These are phyloP conservation scores for Sebastes hubbsi DNA, from an alignment of 2,797 vertebrate species.

Conservation along the genomic window DNA sequence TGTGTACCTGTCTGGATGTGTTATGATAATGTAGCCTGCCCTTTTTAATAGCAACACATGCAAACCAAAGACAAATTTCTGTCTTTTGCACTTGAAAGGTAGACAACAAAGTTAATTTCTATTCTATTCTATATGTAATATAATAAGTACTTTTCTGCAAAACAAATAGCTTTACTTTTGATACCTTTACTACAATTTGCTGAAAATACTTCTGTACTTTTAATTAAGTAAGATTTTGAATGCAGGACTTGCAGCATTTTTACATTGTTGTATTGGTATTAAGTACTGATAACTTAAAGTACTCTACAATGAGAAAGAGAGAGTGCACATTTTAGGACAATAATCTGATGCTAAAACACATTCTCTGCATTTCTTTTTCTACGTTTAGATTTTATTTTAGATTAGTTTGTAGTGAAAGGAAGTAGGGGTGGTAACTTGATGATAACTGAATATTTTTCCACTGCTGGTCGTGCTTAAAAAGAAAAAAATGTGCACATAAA, in stretches of 20 bases:
- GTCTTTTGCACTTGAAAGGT: too few species aligned
- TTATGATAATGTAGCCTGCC: too few species aligned
- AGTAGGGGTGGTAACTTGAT: background rate
- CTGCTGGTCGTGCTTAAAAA: background rate
- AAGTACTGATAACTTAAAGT: background rate
- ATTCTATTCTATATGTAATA: too few species aligned
- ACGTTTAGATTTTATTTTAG: too few species aligned
- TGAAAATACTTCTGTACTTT: background rate
- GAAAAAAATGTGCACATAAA: background rate
- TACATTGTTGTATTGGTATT: background rate
- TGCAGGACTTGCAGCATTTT: background rate
- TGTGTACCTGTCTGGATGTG: too few species aligned
- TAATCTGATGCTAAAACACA: too few species aligned
- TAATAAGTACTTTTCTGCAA: too few species aligned
- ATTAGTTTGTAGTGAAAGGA: background rate
- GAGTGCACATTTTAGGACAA: background rate
- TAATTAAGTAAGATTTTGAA: background rate
- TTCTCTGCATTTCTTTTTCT: too few species aligned
- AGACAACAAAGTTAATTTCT: accelerated
- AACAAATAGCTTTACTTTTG: too few species aligned
- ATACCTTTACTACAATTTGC: too few species aligned
- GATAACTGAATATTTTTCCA: background rate
- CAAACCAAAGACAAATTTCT: too few species aligned
- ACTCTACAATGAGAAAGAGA: background rate
- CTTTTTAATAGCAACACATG: too few species aligned